Base-by-base conservation (phyloP, 2,888 invertebrate genomes). In the Drosophila pullipes region DNA sequence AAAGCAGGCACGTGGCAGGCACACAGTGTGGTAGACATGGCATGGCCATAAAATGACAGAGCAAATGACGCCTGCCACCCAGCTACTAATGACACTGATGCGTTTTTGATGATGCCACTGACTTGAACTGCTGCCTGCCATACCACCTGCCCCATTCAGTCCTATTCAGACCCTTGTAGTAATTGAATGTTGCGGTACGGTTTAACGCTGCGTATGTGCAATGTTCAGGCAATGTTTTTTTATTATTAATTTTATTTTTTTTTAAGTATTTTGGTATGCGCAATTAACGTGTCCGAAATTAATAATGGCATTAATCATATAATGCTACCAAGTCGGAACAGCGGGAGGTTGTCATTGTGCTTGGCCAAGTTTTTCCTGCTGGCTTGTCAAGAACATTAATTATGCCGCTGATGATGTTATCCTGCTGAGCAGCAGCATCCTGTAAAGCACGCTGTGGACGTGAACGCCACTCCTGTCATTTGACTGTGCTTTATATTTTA, bases 41-140 rank as follows among this genome's bases (percentile, higher is more conserved):
- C 70, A 81, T 60, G 67, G 63, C 76, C 78, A 82, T 76, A 77
- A 88, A 91, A 91, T 88, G 80, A 86, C 89, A 83, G 85, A 85
- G 85, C 78, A 79, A 91, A 73, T 70, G 25, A 47, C 25, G 81
- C 73, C 69, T 50, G 41, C 63, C 33, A 35, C 30, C 55, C 31
- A 30, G 28, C 35, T 58, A 71, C 83, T 69, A 88, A 90, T 91
- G 89, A 79, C 80, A 78, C 81, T 91, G 87, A 88, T 88, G 87
- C 87, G 89, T 90, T 87, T 91, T 87, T 87, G 91, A 87, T 87
- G 87, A 87, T 83, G 90, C 87, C 81, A 87, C 77, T 74, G 80
- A 47, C 80, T 70, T 39, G 60, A 59, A 53, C 71, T 60, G 69
- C 59, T 49, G 66, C 49, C 63, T 22, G 22, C 22, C 22, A 69